Evolutionary conservation across 2,797 vertebrate genomes (phyloP), one percentile per base, ranked within the genome.

Genomic region (Xiphophorus birchmanni): DNA sequence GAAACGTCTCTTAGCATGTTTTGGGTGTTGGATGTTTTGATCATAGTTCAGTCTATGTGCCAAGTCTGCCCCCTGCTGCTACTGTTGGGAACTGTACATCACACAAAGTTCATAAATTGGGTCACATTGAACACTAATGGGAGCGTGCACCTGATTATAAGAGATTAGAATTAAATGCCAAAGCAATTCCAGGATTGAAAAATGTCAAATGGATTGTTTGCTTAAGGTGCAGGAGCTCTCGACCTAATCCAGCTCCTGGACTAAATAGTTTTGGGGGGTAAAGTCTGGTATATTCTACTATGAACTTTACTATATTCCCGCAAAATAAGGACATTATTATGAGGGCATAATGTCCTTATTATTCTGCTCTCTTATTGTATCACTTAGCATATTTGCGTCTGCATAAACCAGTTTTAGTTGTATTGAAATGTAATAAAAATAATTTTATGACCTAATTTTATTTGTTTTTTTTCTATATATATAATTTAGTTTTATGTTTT

Each of bases 21-120:
- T 8, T 44, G 26, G 26, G 17, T n/a, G 42, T 50, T 56, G 44
- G 1, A 45, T 44, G 48, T 13, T 37, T 75, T 63, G 26, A n/a
- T 69, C 21, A 12, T 12, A 47, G 2, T 58, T 58, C 45, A 23
- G n/a, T 60, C 21, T 79, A 1, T 60, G 0, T 42, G 40, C 78
- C 47, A 73, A 73, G 13, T 9, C 73, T 83, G 83, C 89, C 85
- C 84, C 78, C 87, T 91, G 85, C 80, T 91, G 87, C 15, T 75
- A 4, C 56, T 69, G 2, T 32, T 32, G n/a, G 42, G 40, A 63
- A 87, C 58, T 82, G 32, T 81, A 86, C 37, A 69, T 45, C 26
- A 47, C 23, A n/a, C 69, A 73, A 47, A 73, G 69, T 73, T 72
- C 5, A 69, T 42, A n/a, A 47, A 73, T 29, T 47, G 42, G 69